These are phyloP conservation scores for Tragulus kanchil DNA, from an alignment of 2,113 vertebrate genomes.

Conservation along the genomic window DNA sequence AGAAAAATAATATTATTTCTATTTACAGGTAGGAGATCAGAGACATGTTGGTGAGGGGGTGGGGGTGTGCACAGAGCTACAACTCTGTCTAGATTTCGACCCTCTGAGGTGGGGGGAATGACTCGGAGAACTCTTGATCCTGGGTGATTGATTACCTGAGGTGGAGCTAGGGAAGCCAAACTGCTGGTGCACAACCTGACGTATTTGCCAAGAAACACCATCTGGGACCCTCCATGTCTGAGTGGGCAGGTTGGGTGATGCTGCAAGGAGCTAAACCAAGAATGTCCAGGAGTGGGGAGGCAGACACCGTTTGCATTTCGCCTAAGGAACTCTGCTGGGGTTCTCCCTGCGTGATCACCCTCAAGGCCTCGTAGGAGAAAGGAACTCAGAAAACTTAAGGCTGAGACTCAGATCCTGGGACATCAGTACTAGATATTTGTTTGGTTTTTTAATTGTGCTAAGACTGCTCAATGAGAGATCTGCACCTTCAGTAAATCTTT, in stretches of 20 bases:
- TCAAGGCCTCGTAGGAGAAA: background rate
- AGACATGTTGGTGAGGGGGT: background rate
- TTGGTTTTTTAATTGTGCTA: background rate
- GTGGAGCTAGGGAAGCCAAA: background rate
- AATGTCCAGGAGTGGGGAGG: background rate
- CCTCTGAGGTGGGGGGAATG: background rate
- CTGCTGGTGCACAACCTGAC: too few species aligned
- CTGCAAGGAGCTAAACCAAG: background rate
- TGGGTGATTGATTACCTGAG: too few species aligned
- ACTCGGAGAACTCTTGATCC: background rate
- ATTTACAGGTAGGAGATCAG: background rate
- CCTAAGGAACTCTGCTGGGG: background rate
- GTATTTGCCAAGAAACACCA: fast-evolving
- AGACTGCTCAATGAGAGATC: background rate
- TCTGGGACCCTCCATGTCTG: background rate
- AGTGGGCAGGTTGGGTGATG: background rate
- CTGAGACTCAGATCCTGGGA: background rate
- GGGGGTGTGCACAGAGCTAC: background rate
- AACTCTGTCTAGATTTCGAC: background rate
- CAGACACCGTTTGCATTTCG: background rate
- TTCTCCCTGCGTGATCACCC: background rate
- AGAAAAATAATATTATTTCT: background rate
- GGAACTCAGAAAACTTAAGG: background rate
- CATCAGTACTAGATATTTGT: background rate
- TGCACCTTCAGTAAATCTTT: background rate